Evolutionary conservation across 2,797 vertebrate species (phyloP), one percentile per base, ranked within the genome.

Genomic region (Malacoctenus gilli): DNA sequence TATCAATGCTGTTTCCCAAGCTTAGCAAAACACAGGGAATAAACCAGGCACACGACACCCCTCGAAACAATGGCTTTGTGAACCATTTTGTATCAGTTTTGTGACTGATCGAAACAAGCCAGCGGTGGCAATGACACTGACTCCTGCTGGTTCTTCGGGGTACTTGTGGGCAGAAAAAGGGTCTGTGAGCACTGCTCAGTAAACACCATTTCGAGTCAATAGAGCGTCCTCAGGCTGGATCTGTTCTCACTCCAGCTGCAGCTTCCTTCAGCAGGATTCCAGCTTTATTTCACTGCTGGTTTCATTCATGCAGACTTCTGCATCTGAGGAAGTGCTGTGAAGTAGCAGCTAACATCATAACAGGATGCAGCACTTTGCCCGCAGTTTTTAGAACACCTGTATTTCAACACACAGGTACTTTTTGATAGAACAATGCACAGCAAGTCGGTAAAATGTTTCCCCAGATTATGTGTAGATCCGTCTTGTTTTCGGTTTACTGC

Each of bases 201-300:
- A 20, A 55, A 47, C 28, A 19, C 8, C 16, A 28, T 3, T 23
- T 37, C 36, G 49, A 50, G 37, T 37, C n/a, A 35, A 43, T 31
- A n/a, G n/a, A n/a, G n/a, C 1, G 0, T 59, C 54, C 32, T 22
- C 8, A 20, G 38, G 23, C 39, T 38, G 19, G 49, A 35, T 66
- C 48, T 40, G n/a, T 39, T 14, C 14, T 31, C 5, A 1, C 4
- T 14, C 3, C 21, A 32, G 38, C 15, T 34, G 28, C 54, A 30
- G n/a, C 66, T 49, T 62, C 39, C 61, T n/a, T 65, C 51, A 46
- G 47, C 41, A 54, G 48, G 35, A 25, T 39, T 14, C 19, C 9
- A 2, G 37, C 59, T 76, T 77, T 59, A 63, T 52, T 56, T 34
- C 42, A 12, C 30, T 43, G 36, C 58, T 57, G 28, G 47, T 59